Conservation (phyloP, 1,140 invertebrate genomes). For the Pseudomyrmex cubaensis region DNA sequence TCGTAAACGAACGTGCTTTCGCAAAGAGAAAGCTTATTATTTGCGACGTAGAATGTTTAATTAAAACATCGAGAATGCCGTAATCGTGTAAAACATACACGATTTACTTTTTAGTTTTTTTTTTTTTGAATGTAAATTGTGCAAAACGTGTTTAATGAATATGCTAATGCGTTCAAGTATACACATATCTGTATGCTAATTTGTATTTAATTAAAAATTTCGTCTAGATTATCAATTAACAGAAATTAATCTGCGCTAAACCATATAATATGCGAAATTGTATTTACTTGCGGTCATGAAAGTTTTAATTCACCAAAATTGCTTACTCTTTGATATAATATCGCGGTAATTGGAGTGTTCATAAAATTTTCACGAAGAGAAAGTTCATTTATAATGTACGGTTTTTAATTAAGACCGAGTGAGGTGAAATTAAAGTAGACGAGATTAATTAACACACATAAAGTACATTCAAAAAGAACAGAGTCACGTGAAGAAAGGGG, state of each 20-base stretch:
- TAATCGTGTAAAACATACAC: no score
- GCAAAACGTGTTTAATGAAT: no score
- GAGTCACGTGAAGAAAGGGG: neutral
- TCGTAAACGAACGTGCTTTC: neutral
- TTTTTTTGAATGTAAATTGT: no score
- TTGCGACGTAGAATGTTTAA: no score
- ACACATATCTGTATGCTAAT: no score
- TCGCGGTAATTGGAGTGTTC: neutral
- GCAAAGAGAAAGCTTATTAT: neutral
- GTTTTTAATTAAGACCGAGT: conserved; percentile 13
- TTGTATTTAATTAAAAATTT: no score
- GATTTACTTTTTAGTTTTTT: no score
- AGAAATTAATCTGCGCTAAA: no score
- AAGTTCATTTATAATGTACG: conserved; percentile 13
- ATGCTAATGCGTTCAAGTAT: no score
- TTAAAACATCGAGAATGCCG: no score
- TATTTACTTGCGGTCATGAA: neutral
- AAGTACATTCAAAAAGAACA: neutral
- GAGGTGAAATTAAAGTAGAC: conserved; percentile 15
- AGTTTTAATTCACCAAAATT: neutral
- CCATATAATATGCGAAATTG: neutral
- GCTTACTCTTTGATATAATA: neutral
- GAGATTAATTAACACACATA: neutral
- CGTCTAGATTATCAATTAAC: no score
- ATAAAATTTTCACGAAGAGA: neutral